phyloP scores from a whole-genome alignment of 2,797 vertebrate species.

The Bovichtus diacanthus region DNA sequence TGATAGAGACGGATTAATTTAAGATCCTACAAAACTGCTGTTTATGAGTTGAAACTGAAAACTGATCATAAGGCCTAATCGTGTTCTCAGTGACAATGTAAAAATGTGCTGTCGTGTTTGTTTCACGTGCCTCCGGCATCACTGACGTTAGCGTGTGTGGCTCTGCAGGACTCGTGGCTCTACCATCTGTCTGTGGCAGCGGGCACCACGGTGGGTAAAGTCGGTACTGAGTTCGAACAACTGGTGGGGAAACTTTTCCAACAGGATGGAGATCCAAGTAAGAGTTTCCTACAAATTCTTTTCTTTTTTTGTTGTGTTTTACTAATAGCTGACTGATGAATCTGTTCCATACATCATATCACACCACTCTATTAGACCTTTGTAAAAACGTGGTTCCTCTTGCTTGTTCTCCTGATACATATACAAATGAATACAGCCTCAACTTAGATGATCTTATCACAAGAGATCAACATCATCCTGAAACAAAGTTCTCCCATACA shows the following conservation, averaged over 20 bases:
- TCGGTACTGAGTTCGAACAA: constrained; percentile 97
- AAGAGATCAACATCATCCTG: neutral
- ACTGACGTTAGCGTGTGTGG: neutral
- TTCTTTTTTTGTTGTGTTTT: neutral
- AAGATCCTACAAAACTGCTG: neutral
- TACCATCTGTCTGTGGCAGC: constrained; percentile 95
- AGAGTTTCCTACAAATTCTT: constrained; percentile 58
- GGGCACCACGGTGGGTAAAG: constrained; percentile 88
- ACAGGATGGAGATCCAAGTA: constrained; percentile 91
- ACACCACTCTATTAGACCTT: too few relatives aligned
- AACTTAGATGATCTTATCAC: neutral
- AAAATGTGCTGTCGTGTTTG: neutral
- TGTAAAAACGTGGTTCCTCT: neutral
- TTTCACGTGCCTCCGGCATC: neutral
- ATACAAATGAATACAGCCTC: neutral
- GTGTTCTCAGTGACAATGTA: neutral
- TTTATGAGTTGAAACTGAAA: neutral
- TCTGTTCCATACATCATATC: neutral
- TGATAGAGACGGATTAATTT: neutral
- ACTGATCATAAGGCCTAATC: neutral
- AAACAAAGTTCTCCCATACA: neutral
- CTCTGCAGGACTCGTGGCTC: constrained; percentile 91
- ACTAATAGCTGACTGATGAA: neutral
- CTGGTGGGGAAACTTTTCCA: constrained; percentile 93
- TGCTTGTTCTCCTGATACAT: neutral